A percentile compares a stretch with the other conserved stretches of the same genome.
phyloP scores from a whole-genome alignment of 2,113 vertebrate genomes.

The Lutjanus erythropterus region DNA sequence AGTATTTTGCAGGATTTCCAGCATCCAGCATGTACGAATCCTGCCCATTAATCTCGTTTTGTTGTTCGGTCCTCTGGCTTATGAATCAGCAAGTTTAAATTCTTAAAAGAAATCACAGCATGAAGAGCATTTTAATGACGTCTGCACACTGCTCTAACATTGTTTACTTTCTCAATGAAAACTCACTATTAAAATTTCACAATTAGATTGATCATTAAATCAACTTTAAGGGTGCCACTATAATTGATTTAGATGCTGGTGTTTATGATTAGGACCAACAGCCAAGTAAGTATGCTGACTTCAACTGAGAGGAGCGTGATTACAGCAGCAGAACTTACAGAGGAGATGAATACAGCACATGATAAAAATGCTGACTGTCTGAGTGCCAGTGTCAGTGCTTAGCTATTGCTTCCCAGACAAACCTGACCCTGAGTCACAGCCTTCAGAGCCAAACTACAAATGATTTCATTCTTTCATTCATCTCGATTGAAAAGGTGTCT shows the following conservation, averaged over 20 bases:
- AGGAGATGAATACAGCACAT: conserved; percentile 6
- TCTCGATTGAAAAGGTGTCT: conserved; percentile 25
- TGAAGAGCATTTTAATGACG: not conserved
- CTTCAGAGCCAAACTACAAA: conserved; percentile 33
- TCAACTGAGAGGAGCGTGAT: not conserved
- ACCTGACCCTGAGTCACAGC: conserved; percentile 33
- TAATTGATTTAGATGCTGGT: conserved; percentile 26
- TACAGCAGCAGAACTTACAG: not conserved
- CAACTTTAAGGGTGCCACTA: conserved; percentile 9
- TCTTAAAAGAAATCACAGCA: no score
- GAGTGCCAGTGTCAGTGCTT: conserved; percentile 3
- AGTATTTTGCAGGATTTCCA: no score
- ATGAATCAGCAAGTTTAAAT: not conserved
- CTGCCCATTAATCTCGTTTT: no score
- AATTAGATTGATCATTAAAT: conserved; percentile 18
- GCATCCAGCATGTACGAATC: no score
- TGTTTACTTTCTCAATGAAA: conserved; percentile 1
- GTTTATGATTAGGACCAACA: conserved; percentile 20
- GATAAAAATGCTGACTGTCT: conserved; percentile 13
- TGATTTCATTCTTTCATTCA: conserved; percentile 42
- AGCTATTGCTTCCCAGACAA: conserved; percentile 35
- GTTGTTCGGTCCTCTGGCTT: no score
- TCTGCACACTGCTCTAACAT: not conserved
- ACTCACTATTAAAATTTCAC: not conserved
- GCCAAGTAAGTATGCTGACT: conserved; percentile 5